Evolutionary conservation across 1,140 invertebrate genomes (phyloP).

Genomic region (Temnothorax nylanderi): DNA sequence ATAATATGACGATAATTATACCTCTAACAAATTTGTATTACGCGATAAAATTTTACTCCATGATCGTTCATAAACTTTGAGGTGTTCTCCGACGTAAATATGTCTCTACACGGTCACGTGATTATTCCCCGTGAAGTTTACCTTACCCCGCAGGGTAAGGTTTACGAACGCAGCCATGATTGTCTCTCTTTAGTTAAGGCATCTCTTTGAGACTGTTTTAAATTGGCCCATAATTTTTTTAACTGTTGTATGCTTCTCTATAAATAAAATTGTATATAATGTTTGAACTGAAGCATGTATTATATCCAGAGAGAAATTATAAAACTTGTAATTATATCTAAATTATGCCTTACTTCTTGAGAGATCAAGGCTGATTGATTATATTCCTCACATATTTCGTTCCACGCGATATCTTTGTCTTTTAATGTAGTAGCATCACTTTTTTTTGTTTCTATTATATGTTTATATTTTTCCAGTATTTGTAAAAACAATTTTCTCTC

Average conservation of each 20-base stretch:
- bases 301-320: too few relatives aligned
- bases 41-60: too few relatives aligned
- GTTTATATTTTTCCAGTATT: too few relatives aligned
- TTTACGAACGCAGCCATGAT: too few relatives aligned
- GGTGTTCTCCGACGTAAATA: too few relatives aligned
- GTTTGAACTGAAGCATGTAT: not conserved
- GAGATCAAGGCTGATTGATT: not conserved
- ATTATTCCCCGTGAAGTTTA: too few relatives aligned
- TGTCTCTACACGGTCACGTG: too few relatives aligned
- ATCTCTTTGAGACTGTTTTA: not conserved
- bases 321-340: not conserved
- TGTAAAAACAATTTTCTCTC: slow-evolving; percentile 32
- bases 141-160: too few relatives aligned
- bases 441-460: slow-evolving; percentile 22
- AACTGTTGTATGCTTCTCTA: slow-evolving; percentile 9
- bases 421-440: slow-evolving; percentile 8
- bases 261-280: not conserved
- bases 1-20: too few relatives aligned
- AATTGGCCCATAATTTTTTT: slow-evolving; percentile 36
- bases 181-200: not conserved
- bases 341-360: slow-evolving; percentile 12
- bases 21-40: too few relatives aligned
- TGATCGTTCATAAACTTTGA: too few relatives aligned
- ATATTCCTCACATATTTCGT: not conserved
- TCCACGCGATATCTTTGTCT: slow-evolving; percentile 4